Evolutionary conservation across 2,113 vertebrate species (phyloP).

Genomic region (Tragulus kanchil): DNA sequence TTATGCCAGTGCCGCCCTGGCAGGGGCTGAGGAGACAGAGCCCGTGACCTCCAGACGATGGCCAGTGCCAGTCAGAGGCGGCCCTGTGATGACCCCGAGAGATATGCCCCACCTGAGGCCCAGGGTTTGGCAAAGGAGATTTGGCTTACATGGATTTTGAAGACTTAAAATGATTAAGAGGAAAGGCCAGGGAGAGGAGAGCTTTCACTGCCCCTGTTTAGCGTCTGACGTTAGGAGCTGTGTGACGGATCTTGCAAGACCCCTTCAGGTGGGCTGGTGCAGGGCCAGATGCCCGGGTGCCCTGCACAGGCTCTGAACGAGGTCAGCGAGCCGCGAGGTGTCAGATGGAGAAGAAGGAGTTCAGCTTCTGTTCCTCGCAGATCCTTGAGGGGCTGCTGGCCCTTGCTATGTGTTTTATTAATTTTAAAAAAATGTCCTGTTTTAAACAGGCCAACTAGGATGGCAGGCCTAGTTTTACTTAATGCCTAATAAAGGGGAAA

Average conservation of each 20-base stretch:
- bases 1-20: background rate
- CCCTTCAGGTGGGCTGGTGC: rapidly evolving
- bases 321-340: background rate
- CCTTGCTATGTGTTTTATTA: conserved; percentile 43
- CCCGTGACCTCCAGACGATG: background rate
- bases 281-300: background rate
- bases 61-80: background rate
- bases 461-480: conserved; percentile 59
- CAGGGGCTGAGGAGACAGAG: background rate
- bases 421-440: background rate
- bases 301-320: background rate
- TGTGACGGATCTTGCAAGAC: background rate
- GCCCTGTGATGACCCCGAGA: background rate
- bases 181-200: background rate
- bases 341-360: background rate
- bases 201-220: background rate
- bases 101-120: background rate
- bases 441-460: no score
- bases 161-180: background rate
- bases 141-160: background rate
- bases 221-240: background rate
- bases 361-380: background rate
- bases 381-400: background rate
- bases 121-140: background rate
- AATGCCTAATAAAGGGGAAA: conserved; percentile 74